Conservation (phyloP, 2,888 invertebrate genomes). For the Andrena bucephala region DNA sequence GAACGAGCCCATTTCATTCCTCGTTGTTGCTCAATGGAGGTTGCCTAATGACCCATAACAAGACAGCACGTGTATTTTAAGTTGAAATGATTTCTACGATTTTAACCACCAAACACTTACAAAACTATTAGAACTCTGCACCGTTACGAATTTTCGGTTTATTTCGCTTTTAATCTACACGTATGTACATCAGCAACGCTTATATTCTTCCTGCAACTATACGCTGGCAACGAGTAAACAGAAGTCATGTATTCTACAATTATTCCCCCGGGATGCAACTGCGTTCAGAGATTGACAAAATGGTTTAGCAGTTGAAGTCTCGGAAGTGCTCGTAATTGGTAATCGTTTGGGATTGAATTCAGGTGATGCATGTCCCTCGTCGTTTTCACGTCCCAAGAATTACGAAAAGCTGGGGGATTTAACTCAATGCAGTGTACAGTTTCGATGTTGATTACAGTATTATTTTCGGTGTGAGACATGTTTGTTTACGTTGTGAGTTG, state of each 20-base stretch:
- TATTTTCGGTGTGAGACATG: neutral
- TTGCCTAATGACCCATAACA: neutral
- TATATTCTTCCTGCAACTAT: too few species aligned
- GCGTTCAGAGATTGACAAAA: too few species aligned
- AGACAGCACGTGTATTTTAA: neutral
- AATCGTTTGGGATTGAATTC: too few species aligned
- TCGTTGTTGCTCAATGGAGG: neutral
- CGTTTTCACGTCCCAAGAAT: neutral
- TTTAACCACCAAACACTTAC: too few species aligned
- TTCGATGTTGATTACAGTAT: neutral
- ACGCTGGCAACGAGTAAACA: too few species aligned
- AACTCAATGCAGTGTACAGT: slow-evolving; percentile 13
- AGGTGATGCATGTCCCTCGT: too few species aligned
- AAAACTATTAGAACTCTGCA: too few species aligned
- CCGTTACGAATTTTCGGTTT: too few species aligned
- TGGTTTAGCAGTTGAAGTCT: neutral
- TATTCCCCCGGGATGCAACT: too few species aligned
- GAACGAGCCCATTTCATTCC: slow-evolving; percentile 17
- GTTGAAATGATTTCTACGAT: slow-evolving; percentile 1
- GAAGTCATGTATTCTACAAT: too few species aligned
- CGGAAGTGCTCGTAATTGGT: neutral
- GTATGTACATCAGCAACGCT: too few species aligned
- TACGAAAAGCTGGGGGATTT: neutral
- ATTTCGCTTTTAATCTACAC: too few species aligned
- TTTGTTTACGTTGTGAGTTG: neutral